Percentiles rank a stretch among this genome's conserved stretches.
phyloP scores from a whole-genome alignment of 2,797 vertebrate species.

The Sebastiscus tertius region DNA sequence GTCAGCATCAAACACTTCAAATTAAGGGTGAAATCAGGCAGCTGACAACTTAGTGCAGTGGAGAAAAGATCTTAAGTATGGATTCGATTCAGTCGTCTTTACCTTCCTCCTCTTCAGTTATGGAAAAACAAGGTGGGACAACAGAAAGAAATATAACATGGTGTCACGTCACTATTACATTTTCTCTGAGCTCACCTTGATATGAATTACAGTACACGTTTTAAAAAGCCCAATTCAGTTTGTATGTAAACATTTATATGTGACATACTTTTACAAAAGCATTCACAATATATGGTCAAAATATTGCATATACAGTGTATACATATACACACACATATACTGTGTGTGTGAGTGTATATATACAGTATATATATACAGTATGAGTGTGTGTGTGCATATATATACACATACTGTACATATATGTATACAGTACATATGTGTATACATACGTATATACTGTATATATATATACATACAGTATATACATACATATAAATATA shows the following conservation, averaged over 20 bases:
- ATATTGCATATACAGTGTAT: too few species aligned
- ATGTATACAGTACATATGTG: neutral
- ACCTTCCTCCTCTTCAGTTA: constrained; percentile 93
- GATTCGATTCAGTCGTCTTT: constrained; percentile 73
- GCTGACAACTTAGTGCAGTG: constrained; percentile 67
- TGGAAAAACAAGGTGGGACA: constrained; percentile 40
- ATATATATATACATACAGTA: neutral
- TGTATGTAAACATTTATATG: neutral
- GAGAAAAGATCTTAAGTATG: constrained; percentile 32
- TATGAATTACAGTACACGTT: neutral
- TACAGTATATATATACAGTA: too few species aligned
- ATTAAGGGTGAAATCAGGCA: constrained; percentile 59
- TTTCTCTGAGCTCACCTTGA: neutral
- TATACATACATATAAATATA: too few species aligned
- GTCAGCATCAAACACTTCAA: constrained; percentile 64
- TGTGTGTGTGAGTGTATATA: too few species aligned
- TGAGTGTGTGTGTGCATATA: too few species aligned
- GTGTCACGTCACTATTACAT: constrained; percentile 3
- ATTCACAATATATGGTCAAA: neutral
- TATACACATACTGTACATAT: neutral
- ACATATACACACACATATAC: too few species aligned
- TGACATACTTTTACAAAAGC: neutral
- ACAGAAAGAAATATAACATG: constrained; percentile 51
- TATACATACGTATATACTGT: too few species aligned
- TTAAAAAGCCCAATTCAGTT: neutral